phyloP scores from a whole-genome alignment of 2,797 vertebrate species.

The Odontamblyopus rebecca region DNA sequence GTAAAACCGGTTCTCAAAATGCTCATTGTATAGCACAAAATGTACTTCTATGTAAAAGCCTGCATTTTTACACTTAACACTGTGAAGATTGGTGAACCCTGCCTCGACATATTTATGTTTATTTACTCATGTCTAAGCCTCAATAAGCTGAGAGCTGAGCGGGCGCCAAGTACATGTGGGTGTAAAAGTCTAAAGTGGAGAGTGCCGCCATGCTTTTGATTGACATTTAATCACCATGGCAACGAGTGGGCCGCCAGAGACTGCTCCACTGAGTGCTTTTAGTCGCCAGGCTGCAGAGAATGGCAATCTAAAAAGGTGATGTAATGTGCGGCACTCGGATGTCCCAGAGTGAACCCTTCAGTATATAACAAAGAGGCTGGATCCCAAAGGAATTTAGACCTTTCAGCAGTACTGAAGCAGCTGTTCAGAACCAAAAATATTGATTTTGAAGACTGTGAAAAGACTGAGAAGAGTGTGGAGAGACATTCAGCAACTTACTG shows the following conservation, averaged over 20 bases:
- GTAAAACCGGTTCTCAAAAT: too few relatives aligned
- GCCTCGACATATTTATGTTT: constrained; percentile 53
- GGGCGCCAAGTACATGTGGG: constrained; percentile 46
- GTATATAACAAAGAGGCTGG: background rate
- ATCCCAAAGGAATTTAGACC: constrained; percentile 1
- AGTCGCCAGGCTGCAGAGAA: constrained; percentile 44
- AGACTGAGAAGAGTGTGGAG: background rate
- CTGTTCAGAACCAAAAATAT: background rate
- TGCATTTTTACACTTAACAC: constrained; percentile 4
- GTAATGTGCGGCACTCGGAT: background rate
- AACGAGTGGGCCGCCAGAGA: constrained; percentile 59
- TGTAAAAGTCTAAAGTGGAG: constrained; percentile 52
- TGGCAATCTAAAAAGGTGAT: constrained; percentile 26
- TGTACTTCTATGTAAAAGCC: background rate
- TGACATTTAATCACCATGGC: constrained; percentile 72
- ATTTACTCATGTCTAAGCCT: constrained; percentile 41
- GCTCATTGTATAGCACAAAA: background rate
- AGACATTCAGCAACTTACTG: background rate
- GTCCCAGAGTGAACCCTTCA: constrained; percentile 14
- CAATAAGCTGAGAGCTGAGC: constrained; percentile 35
- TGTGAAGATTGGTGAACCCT: constrained; percentile 32
- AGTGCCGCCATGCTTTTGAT: constrained; percentile 54
- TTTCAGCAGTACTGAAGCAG: background rate
- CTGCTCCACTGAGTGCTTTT: constrained; percentile 58
- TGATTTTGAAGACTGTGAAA: background rate